Base-by-base conservation (phyloP, 2,113 vertebrate species). In the Murina feae region DNA sequence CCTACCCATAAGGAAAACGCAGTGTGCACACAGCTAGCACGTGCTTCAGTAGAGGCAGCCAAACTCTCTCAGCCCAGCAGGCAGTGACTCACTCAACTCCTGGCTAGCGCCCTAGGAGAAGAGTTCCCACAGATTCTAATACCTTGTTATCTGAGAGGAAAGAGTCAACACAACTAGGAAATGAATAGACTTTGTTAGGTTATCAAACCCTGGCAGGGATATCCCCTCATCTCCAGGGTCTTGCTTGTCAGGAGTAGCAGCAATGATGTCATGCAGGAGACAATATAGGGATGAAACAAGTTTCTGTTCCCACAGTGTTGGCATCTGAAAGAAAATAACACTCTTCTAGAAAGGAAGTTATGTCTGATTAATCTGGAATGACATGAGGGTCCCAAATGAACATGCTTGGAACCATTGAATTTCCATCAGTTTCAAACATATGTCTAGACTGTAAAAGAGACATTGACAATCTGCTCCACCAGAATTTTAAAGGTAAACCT, bases 251-350 rank as follows among this genome's bases (percentile, higher is more conserved):
- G n/a, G 75, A 79, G 11, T 18, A 79, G 30, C 12, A 83, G 42
- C 28, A 39, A 4, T 96, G 86, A 97, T 51, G 75, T 96, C 87
- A 96, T 23, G 8, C 39, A 51, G 20, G 66, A 92, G 92, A 87
- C 32, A 91, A 84, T 71, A 21, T 5, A 35, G 32, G n/a, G 83
- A 89, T 95, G 58, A 94, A 83, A 60, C 32, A 84, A 82, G 72
- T 92, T 94, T 87, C 93, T 91, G 90, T 96, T 97, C 66, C 85
- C 81, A 88, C 7, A 51, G 35, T 28, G 47, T 87, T 81, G n/a
- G 21, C 72, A 53, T 90, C 58, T 68, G 85, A 96, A 89, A 88
- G 90, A 88, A 97, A 95, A 91, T 42, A 96, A 44, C 71, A 81
- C 1, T 23, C 39, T 60, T 76, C 65, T 74, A 42, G 90, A 93